A percentile compares a stretch with the other conserved stretches of the same genome.
Evolutionary conservation across 1,140 invertebrate genomes (phyloP).

Genomic region (Helicorthomorpha holstii): DNA sequence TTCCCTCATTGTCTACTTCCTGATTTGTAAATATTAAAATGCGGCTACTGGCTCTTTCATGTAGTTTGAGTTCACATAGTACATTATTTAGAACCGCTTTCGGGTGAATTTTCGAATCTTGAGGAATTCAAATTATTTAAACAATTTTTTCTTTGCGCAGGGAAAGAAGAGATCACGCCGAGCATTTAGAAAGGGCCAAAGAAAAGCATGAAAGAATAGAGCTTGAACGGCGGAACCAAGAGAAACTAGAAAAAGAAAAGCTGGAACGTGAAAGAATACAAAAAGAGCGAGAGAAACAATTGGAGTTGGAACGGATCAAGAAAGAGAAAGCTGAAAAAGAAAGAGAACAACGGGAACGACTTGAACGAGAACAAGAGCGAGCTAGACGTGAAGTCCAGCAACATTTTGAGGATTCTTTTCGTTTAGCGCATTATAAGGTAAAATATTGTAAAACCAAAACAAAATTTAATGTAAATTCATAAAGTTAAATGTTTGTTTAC

Average conservation of each 20-base stretch:
- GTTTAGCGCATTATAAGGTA: conserved; percentile 65
- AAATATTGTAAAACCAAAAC: conserved; percentile 2
- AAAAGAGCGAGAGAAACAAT: conserved; percentile 36
- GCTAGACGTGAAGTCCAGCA: conserved; percentile 38
- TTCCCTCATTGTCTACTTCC: too few relatives aligned
- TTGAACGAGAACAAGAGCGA: conserved; percentile 16
- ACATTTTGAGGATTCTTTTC: conserved; percentile 75
- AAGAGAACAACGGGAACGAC: conserved; percentile 16
- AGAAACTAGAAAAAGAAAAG: not conserved
- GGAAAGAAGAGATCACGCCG: not conserved
- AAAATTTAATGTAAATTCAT: not conserved
- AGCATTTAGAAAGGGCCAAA: conserved; percentile 12
- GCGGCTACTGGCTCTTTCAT: too few relatives aligned
- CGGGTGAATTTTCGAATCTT: too few relatives aligned
- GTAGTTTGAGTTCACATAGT: too few relatives aligned
- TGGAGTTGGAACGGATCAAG: conserved; percentile 27
- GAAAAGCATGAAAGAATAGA: conserved; percentile 15
- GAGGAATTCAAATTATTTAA: too few relatives aligned
- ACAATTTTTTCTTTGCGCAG: too few relatives aligned
- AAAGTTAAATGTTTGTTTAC: not conserved
- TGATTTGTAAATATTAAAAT: too few relatives aligned
- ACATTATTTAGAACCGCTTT: too few relatives aligned
- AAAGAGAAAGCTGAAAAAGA: conserved; percentile 32
- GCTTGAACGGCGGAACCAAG: conserved; percentile 1
- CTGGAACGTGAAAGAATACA: conserved; percentile 26